Base-by-base conservation (phyloP, 2,113 vertebrate genomes). In the Echinops telfairi region DNA sequence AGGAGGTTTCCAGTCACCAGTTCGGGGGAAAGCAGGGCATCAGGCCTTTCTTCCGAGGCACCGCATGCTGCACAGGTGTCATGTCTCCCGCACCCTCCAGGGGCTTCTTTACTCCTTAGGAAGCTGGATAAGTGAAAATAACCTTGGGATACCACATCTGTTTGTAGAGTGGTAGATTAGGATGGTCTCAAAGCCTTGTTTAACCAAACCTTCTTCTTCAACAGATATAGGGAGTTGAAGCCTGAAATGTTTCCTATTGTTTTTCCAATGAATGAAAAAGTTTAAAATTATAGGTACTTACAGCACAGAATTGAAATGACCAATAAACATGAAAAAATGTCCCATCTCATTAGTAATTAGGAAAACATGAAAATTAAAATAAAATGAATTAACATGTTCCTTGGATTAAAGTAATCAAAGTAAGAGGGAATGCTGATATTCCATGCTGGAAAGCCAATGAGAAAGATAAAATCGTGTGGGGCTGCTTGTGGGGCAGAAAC, bases 281-380 rank as follows among this genome's bases (percentile, higher is more conserved):
- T 71, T 62, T 73, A 20, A 78, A 89, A 80, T 47, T 62, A 75
- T 85, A 3, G 12, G 27, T 78, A 77, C 80, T 88, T 36, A 78
- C 62, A 82, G 91, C 25, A 78, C 20, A 78, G 25, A 36, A 70
- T 33, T 89, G 20, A 91, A 79, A 68, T 83, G 47, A 40, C 25
- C 23, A 92, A 81, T 70, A 94, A 85, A 57, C 31, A 80, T 83
- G 66, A 86, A 62, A 60, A 94, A 96, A 77, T 75, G 29, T 84
- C 91, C n/a, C 86, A 19, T 86, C 19, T 92, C 23, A 16, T 84
- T 93, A 81, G 33, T 53, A 81, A 82, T 62, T 64, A 76, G 66
- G 31, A 29, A 77, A 94, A 83, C 76, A 53, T 62, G 4, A 9
- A 95, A 76, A 47, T 83, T 91, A 47, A 92, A 88, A 83, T 29